phyloP scores from a whole-genome alignment of 2,113 vertebrate genomes.

The Tragelaphus imberbis region DNA sequence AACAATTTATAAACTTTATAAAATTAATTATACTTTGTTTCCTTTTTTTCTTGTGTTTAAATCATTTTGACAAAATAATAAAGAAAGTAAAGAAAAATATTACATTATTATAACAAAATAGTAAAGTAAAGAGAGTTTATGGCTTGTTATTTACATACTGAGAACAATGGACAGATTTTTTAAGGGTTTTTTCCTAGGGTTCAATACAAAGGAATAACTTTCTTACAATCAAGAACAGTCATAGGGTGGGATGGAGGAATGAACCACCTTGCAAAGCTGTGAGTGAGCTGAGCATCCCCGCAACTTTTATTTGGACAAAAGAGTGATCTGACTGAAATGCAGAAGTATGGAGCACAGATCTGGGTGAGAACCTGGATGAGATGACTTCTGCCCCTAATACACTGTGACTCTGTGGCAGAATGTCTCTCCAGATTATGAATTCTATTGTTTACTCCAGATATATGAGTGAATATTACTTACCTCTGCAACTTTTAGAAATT shows the following conservation, averaged over 20 bases:
- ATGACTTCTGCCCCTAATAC: not conserved
- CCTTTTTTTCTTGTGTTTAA: conserved; percentile 3
- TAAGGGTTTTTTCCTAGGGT: not conserved
- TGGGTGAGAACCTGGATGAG: not conserved
- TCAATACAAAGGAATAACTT: not conserved
- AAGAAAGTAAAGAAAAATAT: not conserved
- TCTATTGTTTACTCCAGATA: not conserved
- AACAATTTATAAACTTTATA: conserved; percentile 1
- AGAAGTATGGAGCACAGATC: not conserved
- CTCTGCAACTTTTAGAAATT: conserved; percentile 99
- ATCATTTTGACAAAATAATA: not conserved
- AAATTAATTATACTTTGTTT: conserved; percentile 11
- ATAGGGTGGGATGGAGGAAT: not conserved
- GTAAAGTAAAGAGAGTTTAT: not conserved
- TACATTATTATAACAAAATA: no score
- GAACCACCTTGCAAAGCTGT: not conserved
- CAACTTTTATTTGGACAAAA: not conserved
- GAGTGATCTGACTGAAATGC: not conserved
- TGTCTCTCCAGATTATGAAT: not conserved
- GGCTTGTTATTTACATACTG: not conserved
- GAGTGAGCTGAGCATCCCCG: not conserved
- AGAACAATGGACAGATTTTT: not conserved
- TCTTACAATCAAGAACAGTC: not conserved
- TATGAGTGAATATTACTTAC: conserved; percentile 77
- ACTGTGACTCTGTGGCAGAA: not conserved